These are phyloP conservation scores for Istiophorus platypterus DNA, from an alignment of 2,113 vertebrate genomes.

Conservation along the genomic window DNA sequence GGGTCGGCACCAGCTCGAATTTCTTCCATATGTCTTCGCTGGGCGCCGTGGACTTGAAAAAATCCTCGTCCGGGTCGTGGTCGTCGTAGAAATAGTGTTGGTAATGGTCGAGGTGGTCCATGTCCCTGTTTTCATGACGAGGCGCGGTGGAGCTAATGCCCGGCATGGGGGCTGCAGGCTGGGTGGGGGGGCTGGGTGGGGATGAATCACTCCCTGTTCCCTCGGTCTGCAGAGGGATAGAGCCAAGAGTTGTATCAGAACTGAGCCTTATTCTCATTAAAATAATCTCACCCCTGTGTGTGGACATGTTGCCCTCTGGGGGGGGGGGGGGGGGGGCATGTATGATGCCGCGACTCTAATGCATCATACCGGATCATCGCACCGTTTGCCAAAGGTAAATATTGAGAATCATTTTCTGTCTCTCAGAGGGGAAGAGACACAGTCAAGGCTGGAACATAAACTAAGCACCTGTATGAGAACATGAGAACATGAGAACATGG, in stretches of 20 bases:
- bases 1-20: conserved; percentile 96
- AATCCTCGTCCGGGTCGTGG: conserved; percentile 91
- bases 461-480: conserved; percentile 2
- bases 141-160: conserved; percentile 77
- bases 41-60: conserved; percentile 93
- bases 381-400: not conserved
- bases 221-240: conserved; percentile 65
- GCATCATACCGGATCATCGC: conserved; percentile 1
- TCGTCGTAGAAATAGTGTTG: conserved; percentile 96
- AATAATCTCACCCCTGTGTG: conserved; percentile 29
- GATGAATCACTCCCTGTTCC: conserved; percentile 69
- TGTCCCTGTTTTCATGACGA: conserved; percentile 85
- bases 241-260: conserved; percentile 36
- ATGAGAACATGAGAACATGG: conserved; percentile 6
- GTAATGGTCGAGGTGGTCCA: conserved; percentile 91
- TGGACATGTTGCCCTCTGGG: not conserved
- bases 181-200: not conserved
- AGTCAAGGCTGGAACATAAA: not conserved
- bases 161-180: conserved; percentile 75
- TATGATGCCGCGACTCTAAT: conserved; percentile 13
- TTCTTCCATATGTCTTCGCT: conserved; percentile 99
- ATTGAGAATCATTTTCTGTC: too few relatives aligned
- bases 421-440: too few relatives aligned
- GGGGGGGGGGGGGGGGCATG: not conserved
- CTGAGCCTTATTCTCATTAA: conserved; percentile 6